Conservation (phyloP, 2,888 invertebrate species). For the Ametastegia equiseti region DNA sequence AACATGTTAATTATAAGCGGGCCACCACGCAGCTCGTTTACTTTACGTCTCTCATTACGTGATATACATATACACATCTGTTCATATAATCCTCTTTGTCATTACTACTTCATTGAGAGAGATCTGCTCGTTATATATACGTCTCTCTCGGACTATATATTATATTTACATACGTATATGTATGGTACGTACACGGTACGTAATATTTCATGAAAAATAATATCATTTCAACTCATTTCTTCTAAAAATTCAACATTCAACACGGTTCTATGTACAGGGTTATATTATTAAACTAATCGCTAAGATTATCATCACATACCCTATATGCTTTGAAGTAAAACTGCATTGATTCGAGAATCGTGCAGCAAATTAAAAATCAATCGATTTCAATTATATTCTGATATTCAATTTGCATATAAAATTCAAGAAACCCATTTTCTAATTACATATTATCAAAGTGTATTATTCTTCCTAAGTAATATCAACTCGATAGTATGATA, state of each 20-base stretch:
- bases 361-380: too few species aligned
- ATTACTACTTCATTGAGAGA: background rate
- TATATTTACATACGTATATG: background rate
- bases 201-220: background rate
- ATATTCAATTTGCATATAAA: too few species aligned
- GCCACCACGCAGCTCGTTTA: background rate
- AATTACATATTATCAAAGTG: too few species aligned
- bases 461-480: too few species aligned
- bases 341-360: too few species aligned
- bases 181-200: background rate
- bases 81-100: background rate
- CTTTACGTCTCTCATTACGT: background rate
- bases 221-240: background rate
- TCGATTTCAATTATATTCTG: too few species aligned
- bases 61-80: conserved; percentile 16
- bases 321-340: too few species aligned
- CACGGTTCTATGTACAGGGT: background rate
- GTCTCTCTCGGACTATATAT: too few species aligned
- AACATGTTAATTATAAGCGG: background rate
- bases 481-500: too few species aligned
- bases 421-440: too few species aligned
- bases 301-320: too few species aligned
- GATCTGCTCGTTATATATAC: background rate
- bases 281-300: too few species aligned
- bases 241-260: background rate